Evolutionary conservation across 1,140 invertebrate genomes (phyloP).

Genomic region (Campoletis sonorensis): DNA sequence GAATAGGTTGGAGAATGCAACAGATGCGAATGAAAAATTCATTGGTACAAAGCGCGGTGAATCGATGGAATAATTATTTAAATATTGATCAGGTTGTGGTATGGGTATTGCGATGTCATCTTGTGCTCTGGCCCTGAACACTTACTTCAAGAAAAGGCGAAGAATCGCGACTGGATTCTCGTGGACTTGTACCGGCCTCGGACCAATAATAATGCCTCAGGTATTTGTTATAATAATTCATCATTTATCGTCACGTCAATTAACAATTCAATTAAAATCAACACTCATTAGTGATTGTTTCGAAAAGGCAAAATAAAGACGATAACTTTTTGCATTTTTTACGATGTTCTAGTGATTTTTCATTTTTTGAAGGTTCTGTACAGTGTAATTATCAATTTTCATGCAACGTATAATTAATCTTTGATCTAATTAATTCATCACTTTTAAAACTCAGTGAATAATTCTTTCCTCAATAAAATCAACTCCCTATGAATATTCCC

Average conservation of each 20-base stretch:
- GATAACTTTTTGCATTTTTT: no score
- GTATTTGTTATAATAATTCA: constrained; percentile 53
- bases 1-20: background rate
- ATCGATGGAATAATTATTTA: constrained; percentile 29
- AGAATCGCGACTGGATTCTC: constrained; percentile 72
- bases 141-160: constrained; percentile 73
- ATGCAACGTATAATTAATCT: no score
- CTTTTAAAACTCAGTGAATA: no score
- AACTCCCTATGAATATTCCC: no score
- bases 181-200: constrained; percentile 73
- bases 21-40: constrained; percentile 6
- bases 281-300: no score
- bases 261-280: background rate
- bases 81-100: constrained; percentile 75
- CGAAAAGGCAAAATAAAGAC: no score
- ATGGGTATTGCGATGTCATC: constrained; percentile 80
- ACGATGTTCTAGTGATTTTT: no score
- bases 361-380: no score
- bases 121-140: constrained; percentile 74
- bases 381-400: no score
- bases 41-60: background rate
- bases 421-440: no score
- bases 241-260: background rate
- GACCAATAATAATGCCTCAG: constrained; percentile 75
- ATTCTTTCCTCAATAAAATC: no score